Percentiles rank a stretch among this genome's conserved stretches.
phyloP scores from a whole-genome alignment of 2,113 vertebrate genomes.

The Vicugna pacos region DNA sequence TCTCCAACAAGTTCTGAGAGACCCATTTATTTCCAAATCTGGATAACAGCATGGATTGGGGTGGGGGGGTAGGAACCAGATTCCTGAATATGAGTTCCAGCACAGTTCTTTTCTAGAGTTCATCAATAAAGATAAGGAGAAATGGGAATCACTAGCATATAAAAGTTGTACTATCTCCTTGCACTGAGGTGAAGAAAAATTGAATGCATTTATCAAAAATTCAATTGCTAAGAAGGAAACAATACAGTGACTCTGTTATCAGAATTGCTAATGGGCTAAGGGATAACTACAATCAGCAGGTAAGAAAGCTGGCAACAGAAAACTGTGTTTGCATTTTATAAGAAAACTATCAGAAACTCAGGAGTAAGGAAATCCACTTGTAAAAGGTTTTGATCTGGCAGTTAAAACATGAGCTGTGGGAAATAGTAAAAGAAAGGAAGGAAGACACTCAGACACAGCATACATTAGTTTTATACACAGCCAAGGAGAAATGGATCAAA shows the following conservation, averaged over 20 bases:
- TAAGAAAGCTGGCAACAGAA: slow-evolving; percentile 1
- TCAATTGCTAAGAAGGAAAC: background rate
- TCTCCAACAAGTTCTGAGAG: slow-evolving; percentile 23
- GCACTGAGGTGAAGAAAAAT: background rate
- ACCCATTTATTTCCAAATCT: slow-evolving; percentile 34
- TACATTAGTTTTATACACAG: slow-evolving; percentile 42
- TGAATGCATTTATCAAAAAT: slow-evolving; percentile 37
- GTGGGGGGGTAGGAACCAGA: background rate
- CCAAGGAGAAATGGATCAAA: slow-evolving; percentile 52
- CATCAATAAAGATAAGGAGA: slow-evolving; percentile 37
- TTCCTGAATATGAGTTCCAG: background rate
- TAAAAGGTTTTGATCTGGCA: slow-evolving; percentile 36
- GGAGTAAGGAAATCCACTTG: slow-evolving; percentile 34
- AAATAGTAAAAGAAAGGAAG: slow-evolving; percentile 44
- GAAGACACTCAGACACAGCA: slow-evolving; percentile 44
- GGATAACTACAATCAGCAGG: background rate
- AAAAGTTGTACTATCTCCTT: background rate
- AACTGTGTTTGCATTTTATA: slow-evolving; percentile 46
- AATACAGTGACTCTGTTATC: background rate
- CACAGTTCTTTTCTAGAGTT: slow-evolving; percentile 6
- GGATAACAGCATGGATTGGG: background rate
- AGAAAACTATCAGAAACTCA: slow-evolving; percentile 41
- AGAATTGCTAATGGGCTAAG: slow-evolving; percentile 21
- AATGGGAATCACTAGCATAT: background rate
- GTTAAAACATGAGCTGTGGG: slow-evolving; percentile 47